Base-by-base conservation (phyloP, 1,140 invertebrate genomes). In the Melanaphis sacchari region DNA sequence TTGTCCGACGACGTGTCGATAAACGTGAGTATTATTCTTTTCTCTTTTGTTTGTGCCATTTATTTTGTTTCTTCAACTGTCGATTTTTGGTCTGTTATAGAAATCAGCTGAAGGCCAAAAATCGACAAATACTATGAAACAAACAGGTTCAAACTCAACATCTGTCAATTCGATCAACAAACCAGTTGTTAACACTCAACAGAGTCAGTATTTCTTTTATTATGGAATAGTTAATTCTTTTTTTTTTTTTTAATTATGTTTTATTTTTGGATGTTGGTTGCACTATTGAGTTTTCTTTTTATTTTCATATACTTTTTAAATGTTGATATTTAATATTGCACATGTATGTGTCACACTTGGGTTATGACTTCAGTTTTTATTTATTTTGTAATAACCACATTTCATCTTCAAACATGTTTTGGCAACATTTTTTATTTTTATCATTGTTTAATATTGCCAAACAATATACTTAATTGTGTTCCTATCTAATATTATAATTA, bases 1-100 rank as follows among this genome's bases (percentile, higher is more conserved):
- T 93, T 93, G 91, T 93, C 91, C 76, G 91, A 93, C 91, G 91
- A 93, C 46, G 91, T 93, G 91, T 85, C 91, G 81, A 93, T 93
- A 93, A 93, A 93, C 81, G 91, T 93, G 81, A 93, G 91, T 93
- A 93, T 93, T 38, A 41, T 93, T 49, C 24, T 93, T n/a, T 93
- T 52, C 15, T 54, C 15, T 38, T 85, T 31, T 41, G 15, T 52
- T 38, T 52, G 43, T 84, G 24, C 8, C 36, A 54, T 89, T 89
- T 41, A 52, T 84, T 93, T 85, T 84, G 43, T 84, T 93, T 93
- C 46, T 93, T 49, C 59, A 93, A 49, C 52, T 24, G 91, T 93
- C 81, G 91, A n/a, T 84, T 85, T 93, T 54, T 93, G 81, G 81
- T 93, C 46, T 93, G 81, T 93, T 93, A 31, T 93, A 93, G 91